Percentiles rank a stretch among this genome's conserved stretches.
phyloP scores from a whole-genome alignment of 2,888 invertebrate genomes.

The Drosophila borealis region DNA sequence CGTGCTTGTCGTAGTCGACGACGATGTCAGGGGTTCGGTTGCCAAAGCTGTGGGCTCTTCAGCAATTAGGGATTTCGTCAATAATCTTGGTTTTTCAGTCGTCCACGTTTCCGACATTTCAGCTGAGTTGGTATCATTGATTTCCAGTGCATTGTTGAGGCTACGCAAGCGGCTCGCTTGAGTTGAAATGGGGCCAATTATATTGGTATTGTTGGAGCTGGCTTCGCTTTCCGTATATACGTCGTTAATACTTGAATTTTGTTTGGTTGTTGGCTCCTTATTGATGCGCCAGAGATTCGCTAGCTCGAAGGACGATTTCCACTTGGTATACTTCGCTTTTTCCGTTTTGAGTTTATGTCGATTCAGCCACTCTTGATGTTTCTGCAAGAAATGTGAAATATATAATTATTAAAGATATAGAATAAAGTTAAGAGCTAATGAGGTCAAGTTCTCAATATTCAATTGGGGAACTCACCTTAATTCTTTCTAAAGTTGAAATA shows the following conservation, averaged over 20 bases:
- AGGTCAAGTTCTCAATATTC: no score
- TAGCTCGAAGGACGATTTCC: constrained; percentile 61
- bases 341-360: constrained; percentile 70
- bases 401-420: background rate
- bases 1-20: no score
- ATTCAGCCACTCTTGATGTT: constrained; percentile 84
- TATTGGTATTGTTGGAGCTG: constrained; percentile 43
- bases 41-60: constrained; percentile 15
- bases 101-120: constrained; percentile 16
- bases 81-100: constrained; percentile 11
- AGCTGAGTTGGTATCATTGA: background rate
- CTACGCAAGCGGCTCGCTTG: constrained; percentile 23
- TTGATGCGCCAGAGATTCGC: constrained; percentile 78
- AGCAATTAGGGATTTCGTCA: constrained; percentile 9
- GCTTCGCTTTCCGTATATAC: constrained; percentile 81
- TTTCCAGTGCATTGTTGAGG: constrained; percentile 5
- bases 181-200: constrained; percentile 37
- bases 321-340: constrained; percentile 39
- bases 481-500: constrained; percentile 79
- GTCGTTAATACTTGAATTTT: constrained; percentile 78
- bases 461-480: constrained; percentile 65
- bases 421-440: no score
- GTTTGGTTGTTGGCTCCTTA: constrained; percentile 48
- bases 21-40: background rate
- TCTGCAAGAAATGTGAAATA: constrained; percentile 56